Evolutionary conservation across 2,113 vertebrate species (phyloP).

Genomic region (Onychostruthus taczanowskii): DNA sequence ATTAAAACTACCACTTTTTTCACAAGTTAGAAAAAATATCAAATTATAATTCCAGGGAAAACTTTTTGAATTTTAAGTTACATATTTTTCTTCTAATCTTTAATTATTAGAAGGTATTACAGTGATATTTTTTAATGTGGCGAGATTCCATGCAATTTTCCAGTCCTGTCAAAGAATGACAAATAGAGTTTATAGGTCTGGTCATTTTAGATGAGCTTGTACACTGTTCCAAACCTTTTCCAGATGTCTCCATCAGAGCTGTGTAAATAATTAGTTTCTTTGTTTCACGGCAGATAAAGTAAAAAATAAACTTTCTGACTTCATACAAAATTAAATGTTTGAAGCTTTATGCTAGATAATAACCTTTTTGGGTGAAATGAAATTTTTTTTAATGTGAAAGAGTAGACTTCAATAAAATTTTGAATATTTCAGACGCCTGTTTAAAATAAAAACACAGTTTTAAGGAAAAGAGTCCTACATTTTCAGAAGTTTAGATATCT

Average conservation of each 20-base stretch:
- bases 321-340: neutral
- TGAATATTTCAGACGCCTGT: neutral
- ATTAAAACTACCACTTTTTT: neutral
- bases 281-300: neutral
- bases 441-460: neutral
- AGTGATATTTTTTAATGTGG: neutral
- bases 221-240: neutral
- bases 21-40: neutral
- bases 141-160: neutral
- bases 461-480: neutral
- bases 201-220: neutral
- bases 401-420: neutral
- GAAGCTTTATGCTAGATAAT: neutral
- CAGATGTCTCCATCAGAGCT: neutral
- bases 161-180: neutral
- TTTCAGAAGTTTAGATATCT: neutral
- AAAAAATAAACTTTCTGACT: neutral
- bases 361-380: neutral
- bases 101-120: neutral
- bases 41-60: neutral
- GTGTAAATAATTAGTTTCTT: neutral
- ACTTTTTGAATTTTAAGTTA: neutral
- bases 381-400: neutral
- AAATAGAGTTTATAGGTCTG: neutral
- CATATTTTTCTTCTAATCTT: neutral